Conservation (phyloP, 2,888 invertebrate species). For the Zeuzera pyrina region DNA sequence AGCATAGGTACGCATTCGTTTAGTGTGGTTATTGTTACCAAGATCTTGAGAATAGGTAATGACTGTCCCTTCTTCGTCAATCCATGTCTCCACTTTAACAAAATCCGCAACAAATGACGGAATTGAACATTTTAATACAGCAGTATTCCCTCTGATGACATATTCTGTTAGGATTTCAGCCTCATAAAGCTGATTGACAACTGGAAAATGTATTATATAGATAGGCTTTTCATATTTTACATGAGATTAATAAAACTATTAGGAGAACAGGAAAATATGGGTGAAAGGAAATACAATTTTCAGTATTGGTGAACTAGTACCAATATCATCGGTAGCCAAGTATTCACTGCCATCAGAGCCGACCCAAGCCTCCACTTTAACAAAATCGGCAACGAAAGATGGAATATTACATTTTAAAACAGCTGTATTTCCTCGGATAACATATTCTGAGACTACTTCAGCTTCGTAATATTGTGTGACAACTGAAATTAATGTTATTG, state of each 20-base stretch:
- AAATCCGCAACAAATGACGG: conserved; percentile 94
- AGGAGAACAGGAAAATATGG: conserved; percentile 73
- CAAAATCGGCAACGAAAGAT: conserved; percentile 92
- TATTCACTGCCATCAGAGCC: conserved; percentile 79
- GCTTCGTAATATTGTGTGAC: conserved; percentile 92
- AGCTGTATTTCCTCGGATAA: conserved; percentile 89
- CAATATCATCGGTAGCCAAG: conserved; percentile 80
- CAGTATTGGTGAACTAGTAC: conserved; percentile 59
- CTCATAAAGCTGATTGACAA: conserved; percentile 92
- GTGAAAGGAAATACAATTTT: conserved; percentile 2
- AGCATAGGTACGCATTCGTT: conserved; percentile 23
- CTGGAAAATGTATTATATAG: conserved; percentile 59
- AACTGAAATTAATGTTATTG: conserved; percentile 72
- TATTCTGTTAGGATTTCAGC: conserved; percentile 92
- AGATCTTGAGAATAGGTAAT: conserved; percentile 79
- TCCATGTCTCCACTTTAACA: conserved; percentile 90
- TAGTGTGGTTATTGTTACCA: conserved; percentile 72
- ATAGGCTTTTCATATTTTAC: not conserved
- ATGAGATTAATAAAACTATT: too few species aligned
- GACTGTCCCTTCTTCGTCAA: conserved; percentile 76
- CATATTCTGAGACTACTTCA: conserved; percentile 91
- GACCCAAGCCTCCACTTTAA: conserved; percentile 89
- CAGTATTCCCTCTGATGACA: conserved; percentile 90
- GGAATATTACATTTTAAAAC: conserved; percentile 92
- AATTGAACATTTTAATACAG: conserved; percentile 90